Evolutionary conservation across 2,113 vertebrate species (phyloP).

Genomic region (Glaucomys volans): DNA sequence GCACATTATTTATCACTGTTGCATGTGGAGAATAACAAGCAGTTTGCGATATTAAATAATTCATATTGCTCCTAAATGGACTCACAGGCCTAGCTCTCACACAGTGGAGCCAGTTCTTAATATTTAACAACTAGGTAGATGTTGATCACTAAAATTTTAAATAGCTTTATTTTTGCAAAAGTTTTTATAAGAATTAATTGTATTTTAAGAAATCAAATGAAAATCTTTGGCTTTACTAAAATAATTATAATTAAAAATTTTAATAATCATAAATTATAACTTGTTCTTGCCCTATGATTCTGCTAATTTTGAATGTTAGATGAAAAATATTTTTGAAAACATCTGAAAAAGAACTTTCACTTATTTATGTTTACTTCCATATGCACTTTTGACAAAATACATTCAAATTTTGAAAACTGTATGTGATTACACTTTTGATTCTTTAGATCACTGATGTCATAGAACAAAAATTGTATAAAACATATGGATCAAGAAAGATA

Average conservation of each 20-base stretch:
- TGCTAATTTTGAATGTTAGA: background rate
- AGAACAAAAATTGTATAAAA: background rate
- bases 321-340: background rate
- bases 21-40: background rate
- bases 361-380: slow-evolving; percentile 46
- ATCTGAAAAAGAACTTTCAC: background rate
- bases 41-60: slow-evolving; percentile 51
- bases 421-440: background rate
- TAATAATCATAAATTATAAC: background rate
- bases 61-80: background rate
- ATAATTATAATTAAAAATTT: background rate
- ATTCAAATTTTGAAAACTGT: background rate
- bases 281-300: background rate
- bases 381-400: background rate
- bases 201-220: background rate
- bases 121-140: background rate
- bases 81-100: background rate
- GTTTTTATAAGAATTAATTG: background rate
- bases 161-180: background rate
- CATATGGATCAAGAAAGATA: background rate
- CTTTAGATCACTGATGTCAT: background rate
- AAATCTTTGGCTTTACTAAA: background rate
- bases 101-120: background rate
- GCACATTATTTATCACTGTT: background rate
- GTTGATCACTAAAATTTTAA: background rate